These are phyloP conservation scores for Lanius ludovicianus DNA, from an alignment of 2,113 vertebrate species.

Conservation along the genomic window DNA sequence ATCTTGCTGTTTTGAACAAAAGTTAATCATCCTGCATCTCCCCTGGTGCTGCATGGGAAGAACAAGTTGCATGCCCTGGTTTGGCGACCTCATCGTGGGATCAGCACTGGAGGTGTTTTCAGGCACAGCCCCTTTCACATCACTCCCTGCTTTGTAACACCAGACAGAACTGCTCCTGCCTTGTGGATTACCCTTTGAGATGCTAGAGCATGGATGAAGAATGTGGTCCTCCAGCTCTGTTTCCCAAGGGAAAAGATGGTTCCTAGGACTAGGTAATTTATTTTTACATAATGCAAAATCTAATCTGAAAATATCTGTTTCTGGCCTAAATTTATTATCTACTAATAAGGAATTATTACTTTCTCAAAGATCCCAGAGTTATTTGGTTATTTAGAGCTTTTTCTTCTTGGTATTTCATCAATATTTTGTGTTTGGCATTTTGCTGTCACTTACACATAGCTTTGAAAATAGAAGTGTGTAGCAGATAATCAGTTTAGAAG, in stretches of 20 bases:
- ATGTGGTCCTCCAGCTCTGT: neutral
- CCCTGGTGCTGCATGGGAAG: neutral
- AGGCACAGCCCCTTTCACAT: neutral
- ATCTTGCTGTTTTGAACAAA: neutral
- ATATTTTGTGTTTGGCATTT: conserved; percentile 22
- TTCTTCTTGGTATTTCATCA: neutral
- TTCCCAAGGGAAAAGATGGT: neutral
- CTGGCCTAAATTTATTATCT: neutral
- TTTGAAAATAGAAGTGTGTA: neutral
- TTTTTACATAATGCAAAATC: neutral
- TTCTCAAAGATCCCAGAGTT: neutral
- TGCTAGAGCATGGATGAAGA: neutral
- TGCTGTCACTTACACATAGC: neutral
- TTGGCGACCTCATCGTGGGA: neutral
- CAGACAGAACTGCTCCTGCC: neutral
- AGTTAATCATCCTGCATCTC: accelerated
- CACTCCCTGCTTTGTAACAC: neutral
- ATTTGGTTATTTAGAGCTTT: neutral
- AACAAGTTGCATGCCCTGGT: neutral
- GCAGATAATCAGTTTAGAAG: neutral
- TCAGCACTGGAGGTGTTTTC: neutral
- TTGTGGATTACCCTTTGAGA: neutral
- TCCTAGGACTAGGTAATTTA: neutral
- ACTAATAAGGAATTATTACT: neutral
- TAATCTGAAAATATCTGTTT: neutral